Evolutionary conservation across 2,113 vertebrate species (phyloP).

Genomic region (Coryphaenoides rupestris): DNA sequence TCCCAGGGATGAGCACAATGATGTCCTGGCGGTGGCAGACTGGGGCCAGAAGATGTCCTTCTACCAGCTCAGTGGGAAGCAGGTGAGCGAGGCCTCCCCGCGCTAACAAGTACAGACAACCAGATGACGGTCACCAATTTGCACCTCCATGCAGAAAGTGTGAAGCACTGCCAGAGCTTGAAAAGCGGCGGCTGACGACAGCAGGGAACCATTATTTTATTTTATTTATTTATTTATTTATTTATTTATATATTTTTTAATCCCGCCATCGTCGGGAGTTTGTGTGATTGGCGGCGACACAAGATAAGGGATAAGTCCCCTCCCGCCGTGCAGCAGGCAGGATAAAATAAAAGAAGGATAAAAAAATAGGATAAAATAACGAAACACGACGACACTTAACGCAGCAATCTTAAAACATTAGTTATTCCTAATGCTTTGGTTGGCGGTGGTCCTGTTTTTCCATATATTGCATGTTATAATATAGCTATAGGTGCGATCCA

Average conservation of each 20-base stretch:
- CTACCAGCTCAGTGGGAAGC: conserved; percentile 96
- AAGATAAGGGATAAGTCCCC: not conserved
- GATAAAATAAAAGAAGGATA: not conserved
- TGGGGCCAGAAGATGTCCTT: conserved; percentile 97
- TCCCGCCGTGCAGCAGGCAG: conserved; percentile 7
- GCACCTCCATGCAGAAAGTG: not conserved
- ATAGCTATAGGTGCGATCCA: conserved; percentile 46
- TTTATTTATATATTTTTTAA: too few species aligned
- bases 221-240: too few species aligned
- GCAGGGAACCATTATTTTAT: not conserved
- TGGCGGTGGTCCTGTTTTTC: conserved; percentile 25
- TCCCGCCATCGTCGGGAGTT: too few species aligned
- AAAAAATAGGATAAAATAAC: conserved; percentile 2
- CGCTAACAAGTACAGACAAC: not conserved
- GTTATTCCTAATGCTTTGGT: not conserved
- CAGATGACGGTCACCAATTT: not conserved
- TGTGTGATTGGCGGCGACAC: not conserved
- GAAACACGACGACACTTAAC: not conserved
- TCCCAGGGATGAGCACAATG: conserved; percentile 91
- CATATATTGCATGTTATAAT: too few species aligned
- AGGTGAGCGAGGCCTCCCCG: conserved; percentile 70
- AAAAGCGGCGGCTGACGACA: conserved; percentile 1
- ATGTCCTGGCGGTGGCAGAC: conserved; percentile 93
- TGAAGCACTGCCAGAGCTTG: not conserved
- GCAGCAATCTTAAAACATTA: conserved; percentile 16